A percentile compares a stretch with the other conserved stretches of the same genome.
Evolutionary conservation across 2,888 invertebrate genomes (phyloP).

Genomic region (Lycaena phlaeas): DNA sequence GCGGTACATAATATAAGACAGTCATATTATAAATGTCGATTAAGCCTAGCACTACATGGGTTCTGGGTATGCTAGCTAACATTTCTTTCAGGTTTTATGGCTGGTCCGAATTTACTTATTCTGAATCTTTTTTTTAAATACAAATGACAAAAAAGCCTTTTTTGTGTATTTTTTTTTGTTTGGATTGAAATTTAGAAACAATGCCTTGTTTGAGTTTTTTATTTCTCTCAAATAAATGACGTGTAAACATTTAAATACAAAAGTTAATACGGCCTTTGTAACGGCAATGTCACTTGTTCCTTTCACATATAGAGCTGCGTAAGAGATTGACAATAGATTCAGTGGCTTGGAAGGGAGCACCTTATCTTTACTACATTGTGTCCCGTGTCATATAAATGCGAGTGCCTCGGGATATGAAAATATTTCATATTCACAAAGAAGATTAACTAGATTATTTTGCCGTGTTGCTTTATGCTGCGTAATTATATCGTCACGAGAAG

Average conservation of each 20-base stretch:
- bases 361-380: conserved; percentile 68
- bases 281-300: conserved; percentile 33
- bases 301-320: conserved; percentile 52
- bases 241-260: conserved; percentile 9
- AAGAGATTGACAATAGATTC: conserved; percentile 63
- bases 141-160: too few relatives aligned
- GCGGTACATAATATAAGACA: too few relatives aligned
- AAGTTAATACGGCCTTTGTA: conserved; percentile 18
- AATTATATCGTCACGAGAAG: conserved; percentile 12
- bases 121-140: too few relatives aligned
- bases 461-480: conserved; percentile 20
- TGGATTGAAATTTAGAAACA: too few relatives aligned
- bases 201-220: too few relatives aligned
- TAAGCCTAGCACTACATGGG: too few relatives aligned
- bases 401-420: conserved; percentile 51
- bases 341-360: conserved; percentile 63
- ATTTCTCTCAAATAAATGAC: conserved; percentile 1
- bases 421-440: conserved; percentile 59
- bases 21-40: too few relatives aligned
- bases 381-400: conserved; percentile 61
- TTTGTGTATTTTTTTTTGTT: too few relatives aligned
- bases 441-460: conserved; percentile 34
- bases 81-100: too few relatives aligned
- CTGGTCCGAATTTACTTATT: too few relatives aligned
- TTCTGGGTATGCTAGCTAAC: too few relatives aligned